Percentiles rank a stretch among this genome's conserved stretches.
Evolutionary conservation across 2,797 vertebrate species (phyloP).

Genomic region (Sciurus carolinensis): DNA sequence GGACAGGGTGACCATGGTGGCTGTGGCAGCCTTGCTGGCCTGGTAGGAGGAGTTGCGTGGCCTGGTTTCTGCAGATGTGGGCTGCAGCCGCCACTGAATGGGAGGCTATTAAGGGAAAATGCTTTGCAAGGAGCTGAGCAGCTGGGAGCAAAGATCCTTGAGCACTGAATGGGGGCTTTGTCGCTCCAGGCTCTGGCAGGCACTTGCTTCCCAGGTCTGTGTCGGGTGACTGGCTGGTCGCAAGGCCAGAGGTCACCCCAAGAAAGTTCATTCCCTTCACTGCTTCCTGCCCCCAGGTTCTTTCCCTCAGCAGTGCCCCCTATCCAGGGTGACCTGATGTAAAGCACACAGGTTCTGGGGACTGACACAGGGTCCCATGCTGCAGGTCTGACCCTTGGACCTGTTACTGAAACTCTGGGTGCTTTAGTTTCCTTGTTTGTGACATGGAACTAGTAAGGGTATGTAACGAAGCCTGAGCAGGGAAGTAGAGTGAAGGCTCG

Average conservation of each 20-base stretch:
- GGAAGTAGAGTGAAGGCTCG: not conserved
- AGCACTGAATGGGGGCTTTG: constrained; percentile 78
- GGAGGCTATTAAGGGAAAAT: constrained; percentile 86
- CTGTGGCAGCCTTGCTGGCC: constrained; percentile 57
- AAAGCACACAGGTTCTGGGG: not conserved
- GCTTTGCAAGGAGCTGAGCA: constrained; percentile 85
- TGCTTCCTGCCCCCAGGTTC: not conserved
- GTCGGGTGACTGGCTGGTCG: constrained; percentile 63
- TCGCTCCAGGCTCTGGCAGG: constrained; percentile 47
- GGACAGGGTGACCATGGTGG: constrained; percentile 46
- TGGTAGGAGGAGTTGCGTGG: constrained; percentile 77
- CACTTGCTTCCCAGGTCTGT: constrained; percentile 50
- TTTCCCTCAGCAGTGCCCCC: not conserved
- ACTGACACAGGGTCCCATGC: not conserved
- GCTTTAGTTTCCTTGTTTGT: constrained; percentile 30
- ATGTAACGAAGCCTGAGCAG: not conserved
- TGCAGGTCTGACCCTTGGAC: not conserved
- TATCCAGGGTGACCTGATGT: not conserved
- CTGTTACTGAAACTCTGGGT: not conserved
- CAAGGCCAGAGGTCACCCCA: constrained; percentile 47
- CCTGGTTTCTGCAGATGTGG: constrained; percentile 85
- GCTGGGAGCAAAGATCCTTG: constrained; percentile 74
- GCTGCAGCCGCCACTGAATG: constrained; percentile 80
- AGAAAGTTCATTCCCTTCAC: not conserved
- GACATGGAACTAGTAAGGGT: not conserved